Base-by-base conservation (phyloP, 2,888 invertebrate species). In the Thereva nobilitata region DNA sequence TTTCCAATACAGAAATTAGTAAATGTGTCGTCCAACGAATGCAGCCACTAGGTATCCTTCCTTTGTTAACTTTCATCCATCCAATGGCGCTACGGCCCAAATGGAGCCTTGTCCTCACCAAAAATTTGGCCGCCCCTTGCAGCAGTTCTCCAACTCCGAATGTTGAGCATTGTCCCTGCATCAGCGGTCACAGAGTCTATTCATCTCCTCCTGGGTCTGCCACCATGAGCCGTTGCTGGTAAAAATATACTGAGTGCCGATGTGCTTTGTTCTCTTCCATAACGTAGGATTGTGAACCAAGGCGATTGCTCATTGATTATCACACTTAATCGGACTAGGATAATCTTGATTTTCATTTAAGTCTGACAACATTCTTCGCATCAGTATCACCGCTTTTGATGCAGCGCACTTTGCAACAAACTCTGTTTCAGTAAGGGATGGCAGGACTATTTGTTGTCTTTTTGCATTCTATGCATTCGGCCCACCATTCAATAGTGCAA, bases 301-400 rank as follows among this genome's bases (percentile, higher is more conserved):
- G 12, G 56, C 55, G 42, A 67, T 78, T 45, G 66, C 67, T 66
- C 45, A 35, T 52, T 68, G 68, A 23, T 70, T 70, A 34, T 67
- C 67, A 49, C 65, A 67, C 38, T 55, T 56, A 42, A 70, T 47
- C 35, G 12, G 4, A 41, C 41, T 64, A 44, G 65, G 9, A 23
- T 12, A 8, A 10, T 4, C 5, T 10, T 50, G 50, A 8, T 12
- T 50, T 7, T 35, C 23, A 8, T 12, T 8, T 10, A 50, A 10
- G 10, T 50, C 12, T 4, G 35, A 54, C 38, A 54, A 8, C 8
- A 67, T 9, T 41, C 55, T 53, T 56, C 56, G 23, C 10, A 61
- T 34, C 23, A 59, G 55, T n/a, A 67, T 45, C 9, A 42, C 67
- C 49, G 38, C 12, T 66, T 68, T 68, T 35, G 59, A 41, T 41